phyloP scores from a whole-genome alignment of 2,113 vertebrate genomes.

The Circaetus gallicus region DNA sequence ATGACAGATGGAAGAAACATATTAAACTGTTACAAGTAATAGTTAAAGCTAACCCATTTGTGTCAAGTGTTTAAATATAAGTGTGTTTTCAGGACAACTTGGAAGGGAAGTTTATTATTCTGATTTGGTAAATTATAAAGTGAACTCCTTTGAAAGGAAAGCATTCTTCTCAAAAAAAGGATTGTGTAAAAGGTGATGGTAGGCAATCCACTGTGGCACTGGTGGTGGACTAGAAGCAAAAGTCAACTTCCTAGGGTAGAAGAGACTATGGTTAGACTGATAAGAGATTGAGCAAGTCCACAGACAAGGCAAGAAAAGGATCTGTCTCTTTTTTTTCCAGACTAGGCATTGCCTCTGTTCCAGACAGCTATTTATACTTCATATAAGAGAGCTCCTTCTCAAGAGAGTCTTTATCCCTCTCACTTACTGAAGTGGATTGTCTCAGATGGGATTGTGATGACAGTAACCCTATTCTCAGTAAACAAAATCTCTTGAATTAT shows the following conservation, averaged over 20 bases:
- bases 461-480: slow-evolving; percentile 76
- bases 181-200: background rate
- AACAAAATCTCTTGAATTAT: slow-evolving; percentile 76
- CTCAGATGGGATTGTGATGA: slow-evolving; percentile 72
- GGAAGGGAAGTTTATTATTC: background rate
- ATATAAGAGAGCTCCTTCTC: slow-evolving; percentile 41
- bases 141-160: background rate
- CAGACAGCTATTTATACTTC: slow-evolving; percentile 48
- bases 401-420: slow-evolving; percentile 66
- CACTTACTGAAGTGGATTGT: slow-evolving; percentile 73
- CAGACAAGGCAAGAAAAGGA: background rate
- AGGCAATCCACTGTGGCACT: background rate
- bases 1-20: background rate
- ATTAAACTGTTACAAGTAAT: background rate
- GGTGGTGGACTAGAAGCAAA: background rate
- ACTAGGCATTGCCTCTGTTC: background rate
- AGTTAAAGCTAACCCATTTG: background rate
- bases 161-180: background rate
- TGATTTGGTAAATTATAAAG: background rate
- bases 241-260: background rate
- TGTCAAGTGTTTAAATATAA: background rate
- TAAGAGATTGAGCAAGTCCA: background rate
- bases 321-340: background rate
- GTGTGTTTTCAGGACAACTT: background rate
- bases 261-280: background rate